A percentile compares a stretch with the other conserved stretches of the same genome.
These are phyloP conservation scores for Ptychobarbus kaznakovi DNA, from an alignment of 2,797 vertebrate species.

Conservation along the genomic window DNA sequence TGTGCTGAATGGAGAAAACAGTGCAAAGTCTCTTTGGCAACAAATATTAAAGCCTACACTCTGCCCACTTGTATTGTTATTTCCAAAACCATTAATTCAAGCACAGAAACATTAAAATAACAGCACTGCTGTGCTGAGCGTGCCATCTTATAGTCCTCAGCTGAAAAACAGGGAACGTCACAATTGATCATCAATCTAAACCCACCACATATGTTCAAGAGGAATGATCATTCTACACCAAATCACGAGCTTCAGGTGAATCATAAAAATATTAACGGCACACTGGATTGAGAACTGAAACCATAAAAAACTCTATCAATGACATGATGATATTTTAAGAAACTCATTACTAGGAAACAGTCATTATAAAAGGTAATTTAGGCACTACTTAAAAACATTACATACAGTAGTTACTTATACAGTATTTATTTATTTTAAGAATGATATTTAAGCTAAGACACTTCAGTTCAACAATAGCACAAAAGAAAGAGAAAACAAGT, in stretches of 20 bases:
- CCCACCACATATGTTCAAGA: not conserved
- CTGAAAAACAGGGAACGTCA: not conserved
- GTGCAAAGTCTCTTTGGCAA: slow-evolving; percentile 13
- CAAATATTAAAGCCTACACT: slow-evolving; percentile 12
- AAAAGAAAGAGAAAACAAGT: not conserved
- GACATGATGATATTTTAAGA: not conserved
- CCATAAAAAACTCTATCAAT: not conserved
- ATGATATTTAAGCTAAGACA: not conserved
- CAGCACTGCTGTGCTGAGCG: not conserved
- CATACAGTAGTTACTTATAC: not conserved
- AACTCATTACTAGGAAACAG: not conserved
- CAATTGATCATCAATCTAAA: slow-evolving; percentile 13
- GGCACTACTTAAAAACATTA: not conserved
- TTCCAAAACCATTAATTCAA: slow-evolving; percentile 35
- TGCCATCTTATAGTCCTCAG: not conserved
- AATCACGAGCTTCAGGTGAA: not conserved
- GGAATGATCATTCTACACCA: not conserved
- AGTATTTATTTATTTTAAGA: not conserved
- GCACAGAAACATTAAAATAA: slow-evolving; percentile 15
- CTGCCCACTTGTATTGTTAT: slow-evolving; percentile 24
- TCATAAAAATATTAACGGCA: not conserved
- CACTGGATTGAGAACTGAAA: not conserved
- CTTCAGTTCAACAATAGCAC: not conserved
- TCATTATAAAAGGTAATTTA: not conserved
- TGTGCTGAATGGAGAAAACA: slow-evolving; percentile 11